Evolutionary conservation across 1,140 invertebrate genomes (phyloP).

Genomic region (Nasonia longicornis): DNA sequence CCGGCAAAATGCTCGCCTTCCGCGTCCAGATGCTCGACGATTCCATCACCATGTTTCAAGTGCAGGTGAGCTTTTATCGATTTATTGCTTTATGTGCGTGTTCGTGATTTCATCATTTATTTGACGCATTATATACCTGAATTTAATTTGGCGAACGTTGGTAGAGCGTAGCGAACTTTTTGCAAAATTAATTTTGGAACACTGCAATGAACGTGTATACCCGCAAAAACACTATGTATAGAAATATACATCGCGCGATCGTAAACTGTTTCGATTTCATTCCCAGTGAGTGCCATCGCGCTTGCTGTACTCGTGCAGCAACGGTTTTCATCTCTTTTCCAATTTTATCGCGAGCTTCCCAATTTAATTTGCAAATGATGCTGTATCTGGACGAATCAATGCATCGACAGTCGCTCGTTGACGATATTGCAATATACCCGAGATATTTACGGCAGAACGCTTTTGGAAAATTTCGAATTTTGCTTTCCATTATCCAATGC

Average conservation of each 20-base stretch:
- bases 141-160: too few relatives aligned
- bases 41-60: slow-evolving; percentile 89
- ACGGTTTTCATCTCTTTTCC: background rate
- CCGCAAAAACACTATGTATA: background rate
- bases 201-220: background rate
- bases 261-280: too few relatives aligned
- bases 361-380: too few relatives aligned
- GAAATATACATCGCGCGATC: background rate
- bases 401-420: background rate
- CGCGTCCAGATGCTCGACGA: slow-evolving; percentile 90
- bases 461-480: background rate
- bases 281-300: too few relatives aligned
- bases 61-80: slow-evolving; percentile 76
- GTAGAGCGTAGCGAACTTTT: too few relatives aligned
- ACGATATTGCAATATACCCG: background rate
- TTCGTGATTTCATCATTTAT: too few relatives aligned
- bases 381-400: background rate
- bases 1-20: slow-evolving; percentile 88
- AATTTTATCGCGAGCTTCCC: too few relatives aligned
- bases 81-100: background rate
- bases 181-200: too few relatives aligned
- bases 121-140: too few relatives aligned
- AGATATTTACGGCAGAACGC: background rate
- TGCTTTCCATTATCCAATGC: background rate
- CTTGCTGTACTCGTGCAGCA: background rate